Evolutionary conservation across 2,888 invertebrate species (phyloP), one percentile per base, ranked within the genome.

Genomic region (Thecocarcelia acutangulata): DNA sequence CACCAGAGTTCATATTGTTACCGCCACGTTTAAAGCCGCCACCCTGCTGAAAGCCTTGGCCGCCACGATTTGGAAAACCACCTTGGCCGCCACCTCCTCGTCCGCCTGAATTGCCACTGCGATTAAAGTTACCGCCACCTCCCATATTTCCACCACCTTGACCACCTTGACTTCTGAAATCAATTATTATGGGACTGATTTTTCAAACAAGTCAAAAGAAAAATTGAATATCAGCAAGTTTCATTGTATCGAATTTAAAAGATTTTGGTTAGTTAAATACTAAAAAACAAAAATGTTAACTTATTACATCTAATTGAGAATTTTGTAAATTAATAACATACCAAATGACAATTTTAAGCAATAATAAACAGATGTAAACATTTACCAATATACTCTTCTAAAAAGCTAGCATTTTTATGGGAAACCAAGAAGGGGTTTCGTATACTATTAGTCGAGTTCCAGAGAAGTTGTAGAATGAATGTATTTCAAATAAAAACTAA

Each of bases 21-120:
- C 84, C 83, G 24, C 85, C 87, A 13, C 86, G 85, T 91, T 92
- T 92, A 12, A 90, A 91, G 11, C 85, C 91, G 1, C 33, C 90
- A 33, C 91, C 91, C n/a, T 80, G 79, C n/a, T 82, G 77, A 17
- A 70, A 70, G 15, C 79, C 68, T 21, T 85, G 85, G 0, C 84
- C 85, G 44, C 83, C 92, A 52, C 78, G 78, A 66, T 79, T 73
- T 46, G 83, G 76, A 54, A 84, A 87, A 15, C 86, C 85, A 54
- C 86, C 85, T 3, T 84, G 92, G 1, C 50, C n/a, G 12, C 87
- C 86, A 50, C 92, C 92, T 61, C 91, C 91, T 12, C 84, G 73
- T n/a, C 59, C 64, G 21, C 73, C 74, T 12, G 54, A 48, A 91
- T 91, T 33, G 90, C 89, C 92, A 90, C 92, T 91, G 58, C 83